phyloP scores from a whole-genome alignment of 1,140 invertebrate species.

The Halesus radiatus region DNA sequence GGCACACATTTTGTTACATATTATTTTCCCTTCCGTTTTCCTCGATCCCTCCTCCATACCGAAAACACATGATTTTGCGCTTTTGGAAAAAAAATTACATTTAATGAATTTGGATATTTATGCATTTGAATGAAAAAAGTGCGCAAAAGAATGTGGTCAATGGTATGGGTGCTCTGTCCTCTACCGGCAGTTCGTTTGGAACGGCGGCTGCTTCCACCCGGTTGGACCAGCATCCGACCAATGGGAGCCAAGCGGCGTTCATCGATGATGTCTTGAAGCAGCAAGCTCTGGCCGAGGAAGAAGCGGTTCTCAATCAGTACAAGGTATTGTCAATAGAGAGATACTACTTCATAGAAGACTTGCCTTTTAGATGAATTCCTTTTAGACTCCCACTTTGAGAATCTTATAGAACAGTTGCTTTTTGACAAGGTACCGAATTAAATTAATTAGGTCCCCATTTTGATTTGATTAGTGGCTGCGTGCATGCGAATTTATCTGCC shows the following conservation, averaged over 20 bases:
- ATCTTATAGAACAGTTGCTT: too few species aligned
- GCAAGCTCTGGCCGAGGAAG: constrained; percentile 93
- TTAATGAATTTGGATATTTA: constrained; percentile 35
- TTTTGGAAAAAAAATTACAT: not conserved
- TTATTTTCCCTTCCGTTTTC: constrained; percentile 15
- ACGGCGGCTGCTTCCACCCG: constrained; percentile 82
- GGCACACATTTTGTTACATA: constrained; percentile 47
- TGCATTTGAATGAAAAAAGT: constrained; percentile 66
- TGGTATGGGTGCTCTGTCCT: constrained; percentile 90
- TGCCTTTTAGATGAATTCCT: too few species aligned
- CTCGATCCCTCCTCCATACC: not conserved
- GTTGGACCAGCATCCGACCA: constrained; percentile 75
- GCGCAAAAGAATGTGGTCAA: constrained; percentile 90
- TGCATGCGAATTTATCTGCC: too few species aligned
- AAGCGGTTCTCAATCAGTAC: constrained; percentile 94
- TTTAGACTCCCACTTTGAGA: too few species aligned
- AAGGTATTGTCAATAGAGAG: constrained; percentile 76
- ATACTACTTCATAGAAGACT: not conserved
- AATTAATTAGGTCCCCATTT: too few species aligned
- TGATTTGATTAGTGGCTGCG: too few species aligned
- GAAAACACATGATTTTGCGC: constrained; percentile 40
- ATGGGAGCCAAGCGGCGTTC: constrained; percentile 71
- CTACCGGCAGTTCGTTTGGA: constrained; percentile 89
- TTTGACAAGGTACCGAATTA: too few species aligned
- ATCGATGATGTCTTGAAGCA: constrained; percentile 89